Base-by-base conservation (phyloP, 37 sponge, comb jelly and placozoan genomes). In the Tethya wilhelma region DNA sequence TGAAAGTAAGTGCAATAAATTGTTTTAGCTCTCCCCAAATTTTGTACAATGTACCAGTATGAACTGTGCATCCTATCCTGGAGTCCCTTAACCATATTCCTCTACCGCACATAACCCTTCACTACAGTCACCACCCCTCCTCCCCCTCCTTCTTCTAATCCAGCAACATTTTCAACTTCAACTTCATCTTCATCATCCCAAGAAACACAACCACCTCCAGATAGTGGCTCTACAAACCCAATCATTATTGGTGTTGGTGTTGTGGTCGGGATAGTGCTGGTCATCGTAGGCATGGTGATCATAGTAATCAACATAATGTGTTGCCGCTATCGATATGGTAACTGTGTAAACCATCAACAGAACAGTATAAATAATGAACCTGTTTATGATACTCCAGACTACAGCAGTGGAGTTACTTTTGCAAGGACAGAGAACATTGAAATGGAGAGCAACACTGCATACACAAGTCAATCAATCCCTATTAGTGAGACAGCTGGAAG, bases 401-500 rank as follows among this genome's bases (percentile, higher is more conserved):
- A n/a, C n/a, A n/a, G n/a, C n/a, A n/a, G n/a, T n/a, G n/a, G n/a
- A n/a, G n/a, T n/a, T n/a, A n/a, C n/a, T n/a, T n/a, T n/a, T n/a
- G n/a, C n/a, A n/a, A n/a, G n/a, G n/a, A n/a, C n/a, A n/a, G n/a
- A n/a, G n/a, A n/a, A n/a, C n/a, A n/a, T n/a, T n/a, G n/a, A n/a
- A n/a, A n/a, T n/a, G n/a, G n/a, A n/a, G n/a, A n/a, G n/a, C n/a
- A n/a, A n/a, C n/a, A n/a, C n/a, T n/a, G n/a, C n/a, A n/a, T n/a
- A n/a, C n/a, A n/a, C n/a, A n/a, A n/a, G n/a, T n/a, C n/a, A n/a
- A n/a, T n/a, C n/a, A n/a, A n/a, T n/a, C n/a, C n/a, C n/a, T n/a
- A n/a, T n/a, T n/a, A n/a, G 26, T 29, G 78, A 6, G 76, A 84
- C 37, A 78, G 78, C 37, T 43, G 62, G 20, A 46, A 70, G 29